Conservation (phyloP, 2,113 vertebrate species). For the Ctenomys sociabilis region DNA sequence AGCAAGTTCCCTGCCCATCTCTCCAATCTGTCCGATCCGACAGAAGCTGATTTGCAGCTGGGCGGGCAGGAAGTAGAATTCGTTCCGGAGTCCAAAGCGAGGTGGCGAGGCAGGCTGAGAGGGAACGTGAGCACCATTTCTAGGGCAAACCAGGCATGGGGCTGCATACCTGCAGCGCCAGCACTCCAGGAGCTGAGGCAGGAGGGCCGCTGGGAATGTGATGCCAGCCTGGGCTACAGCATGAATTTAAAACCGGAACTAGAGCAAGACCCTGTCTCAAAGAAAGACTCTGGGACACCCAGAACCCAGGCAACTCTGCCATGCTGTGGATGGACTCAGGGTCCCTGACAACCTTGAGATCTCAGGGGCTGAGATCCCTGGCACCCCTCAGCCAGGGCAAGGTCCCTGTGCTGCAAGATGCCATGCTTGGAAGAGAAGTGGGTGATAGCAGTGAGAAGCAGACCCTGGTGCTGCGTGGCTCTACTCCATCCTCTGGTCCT, state of each 20-base stretch:
- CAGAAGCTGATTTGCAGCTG: conserved; percentile 33
- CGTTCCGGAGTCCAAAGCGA: neutral
- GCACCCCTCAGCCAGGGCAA: neutral
- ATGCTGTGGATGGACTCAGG: too few species aligned
- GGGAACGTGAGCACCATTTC: neutral
- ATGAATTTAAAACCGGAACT: neutral
- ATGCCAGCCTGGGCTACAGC: neutral
- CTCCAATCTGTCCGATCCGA: conserved; percentile 23
- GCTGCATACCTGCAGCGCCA: neutral
- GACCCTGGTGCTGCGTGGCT: fast-evolving
- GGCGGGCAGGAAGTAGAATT: conserved; percentile 54
- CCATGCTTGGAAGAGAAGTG: too few species aligned
- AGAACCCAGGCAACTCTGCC: neutral
- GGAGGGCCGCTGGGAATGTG: neutral
- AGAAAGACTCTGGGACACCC: neutral
- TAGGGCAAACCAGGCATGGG: neutral
- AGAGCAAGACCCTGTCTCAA: neutral
- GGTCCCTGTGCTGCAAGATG: neutral
- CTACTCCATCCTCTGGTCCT: fast-evolving
- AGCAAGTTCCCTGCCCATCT: neutral
- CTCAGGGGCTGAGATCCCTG: neutral
- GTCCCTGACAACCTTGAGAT: neutral
- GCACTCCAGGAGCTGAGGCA: neutral
- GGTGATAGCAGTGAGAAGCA: neutral
- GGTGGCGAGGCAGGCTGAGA: too few species aligned